Base-by-base conservation (phyloP, 2,888 invertebrate genomes). In the Frankliniella intonsa region DNA sequence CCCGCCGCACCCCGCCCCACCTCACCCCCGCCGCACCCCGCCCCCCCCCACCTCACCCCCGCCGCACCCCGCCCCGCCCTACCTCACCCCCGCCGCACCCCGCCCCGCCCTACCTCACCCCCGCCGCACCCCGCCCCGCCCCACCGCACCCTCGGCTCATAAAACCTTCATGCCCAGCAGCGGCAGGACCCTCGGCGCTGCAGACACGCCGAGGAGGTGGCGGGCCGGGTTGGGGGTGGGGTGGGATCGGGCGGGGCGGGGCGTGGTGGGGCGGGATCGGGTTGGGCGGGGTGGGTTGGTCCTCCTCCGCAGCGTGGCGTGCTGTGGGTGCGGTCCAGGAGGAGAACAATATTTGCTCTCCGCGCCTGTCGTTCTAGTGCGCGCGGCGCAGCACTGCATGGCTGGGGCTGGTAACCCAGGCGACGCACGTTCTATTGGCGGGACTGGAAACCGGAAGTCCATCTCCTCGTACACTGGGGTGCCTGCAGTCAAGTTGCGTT, bases 51-150 rank as follows among this genome's bases (percentile, higher is more conserved):
- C 80, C 80, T 55, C 79, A 12, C 17, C 27, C n/a, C 82, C 38
- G 25, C 80, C 50, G n/a, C 79, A 12, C 80, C 80, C 55, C 22
- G 19, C 22, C 69, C 69, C 69, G 69, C 69, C 69, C 22, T 76
- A 62, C 80, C 80, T 55, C 79, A 12, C 17, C 27, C 27, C 82
- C 38, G 25, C 80, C 50, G n/a, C 79, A 12, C 80, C 80, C 55
- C 79, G 1, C 17, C 27, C 82, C 38, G 25, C 80, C 22, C 50
- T 80, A 12, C 82, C 49, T 27, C 22, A 14, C 50, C 80, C 49
- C 82, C 55, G 9, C 55, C 9, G 3, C 55, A 17, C 55, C 55
- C 55, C 55, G 9, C 12, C 7, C 3, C 55, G 2, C 19, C 14
- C 19, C 62, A 17, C 62, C 38, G 38, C 38, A 79, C 55, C 14